Conservation (phyloP, 2,113 vertebrate species). For the Eleginops maclovinus region DNA sequence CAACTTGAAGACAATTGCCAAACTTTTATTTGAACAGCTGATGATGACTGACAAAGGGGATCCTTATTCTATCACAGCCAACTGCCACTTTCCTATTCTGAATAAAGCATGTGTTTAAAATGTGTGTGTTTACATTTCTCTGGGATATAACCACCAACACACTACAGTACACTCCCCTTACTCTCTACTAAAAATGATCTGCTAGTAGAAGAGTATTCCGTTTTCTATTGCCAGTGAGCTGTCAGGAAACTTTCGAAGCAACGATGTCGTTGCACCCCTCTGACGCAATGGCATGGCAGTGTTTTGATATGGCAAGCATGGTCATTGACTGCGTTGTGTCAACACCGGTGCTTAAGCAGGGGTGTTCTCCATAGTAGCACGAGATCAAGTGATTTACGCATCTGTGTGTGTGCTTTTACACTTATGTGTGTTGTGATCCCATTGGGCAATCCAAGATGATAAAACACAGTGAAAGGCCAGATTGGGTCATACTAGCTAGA, state of each 20-base stretch:
- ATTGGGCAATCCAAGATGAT: neutral
- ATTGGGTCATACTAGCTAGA: neutral
- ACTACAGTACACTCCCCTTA: too few species aligned
- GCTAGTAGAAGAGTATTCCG: conserved; percentile 5
- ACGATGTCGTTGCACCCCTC: conserved; percentile 53
- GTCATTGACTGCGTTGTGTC: conserved; percentile 70
- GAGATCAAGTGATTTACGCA: conserved; percentile 31
- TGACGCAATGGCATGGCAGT: conserved; percentile 62
- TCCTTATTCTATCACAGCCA: conserved; percentile 3
- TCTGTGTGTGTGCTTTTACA: neutral
- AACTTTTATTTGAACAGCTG: conserved; percentile 13
- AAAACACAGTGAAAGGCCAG: conserved; percentile 1
- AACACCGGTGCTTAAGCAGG: conserved; percentile 65
- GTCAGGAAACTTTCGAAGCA: conserved; percentile 39
- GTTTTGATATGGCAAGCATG: conserved; percentile 77
- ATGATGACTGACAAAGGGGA: conserved; percentile 7
- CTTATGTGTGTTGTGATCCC: neutral
- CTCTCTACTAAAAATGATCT: neutral
- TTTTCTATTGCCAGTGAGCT: conserved; percentile 1
- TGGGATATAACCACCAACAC: neutral
- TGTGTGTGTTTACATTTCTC: conserved; percentile 17
- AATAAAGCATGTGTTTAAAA: conserved; percentile 7
- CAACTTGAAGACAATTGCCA: conserved; percentile 15
- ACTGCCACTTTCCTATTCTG: neutral
- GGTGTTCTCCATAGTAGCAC: conserved; percentile 20